Evolutionary conservation across 2,113 vertebrate genomes (phyloP).

Genomic region (Pelusios castaneus): DNA sequence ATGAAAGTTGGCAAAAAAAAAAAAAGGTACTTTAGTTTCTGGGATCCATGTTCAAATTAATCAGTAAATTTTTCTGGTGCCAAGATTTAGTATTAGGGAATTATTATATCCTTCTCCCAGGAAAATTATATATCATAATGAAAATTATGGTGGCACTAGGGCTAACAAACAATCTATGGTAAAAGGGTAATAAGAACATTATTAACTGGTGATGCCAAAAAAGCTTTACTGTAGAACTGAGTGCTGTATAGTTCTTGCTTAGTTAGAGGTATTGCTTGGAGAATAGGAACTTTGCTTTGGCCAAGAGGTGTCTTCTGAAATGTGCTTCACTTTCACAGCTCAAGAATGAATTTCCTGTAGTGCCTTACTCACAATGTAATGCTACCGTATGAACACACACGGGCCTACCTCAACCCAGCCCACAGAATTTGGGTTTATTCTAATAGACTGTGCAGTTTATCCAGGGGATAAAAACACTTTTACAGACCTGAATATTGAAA

Average conservation of each 20-base stretch:
- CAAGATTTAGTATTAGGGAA: not conserved
- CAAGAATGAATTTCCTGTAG: not conserved
- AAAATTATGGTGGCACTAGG: not conserved
- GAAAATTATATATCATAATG: not conserved
- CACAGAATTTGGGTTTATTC: not conserved
- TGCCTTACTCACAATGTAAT: not conserved
- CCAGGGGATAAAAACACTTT: not conserved
- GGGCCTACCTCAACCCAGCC: not conserved
- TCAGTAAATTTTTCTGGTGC: not conserved
- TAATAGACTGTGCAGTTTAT: not conserved
- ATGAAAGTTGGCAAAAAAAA: not conserved
- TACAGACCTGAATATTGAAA: not conserved
- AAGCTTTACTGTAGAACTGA: not conserved
- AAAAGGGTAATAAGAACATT: not conserved
- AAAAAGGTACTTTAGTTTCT: not conserved
- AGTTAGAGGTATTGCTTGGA: not conserved
- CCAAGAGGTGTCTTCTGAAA: not conserved
- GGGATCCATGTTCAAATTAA: not conserved
- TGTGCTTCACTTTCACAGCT: not conserved
- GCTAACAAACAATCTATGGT: not conserved
- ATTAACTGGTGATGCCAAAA: not conserved
- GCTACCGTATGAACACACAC: fast-evolving
- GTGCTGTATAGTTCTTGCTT: not conserved
- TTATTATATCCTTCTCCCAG: not conserved
- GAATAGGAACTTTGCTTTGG: not conserved